Evolutionary conservation across 2,888 invertebrate species (phyloP).

Genomic region (Uloborus plumipes): DNA sequence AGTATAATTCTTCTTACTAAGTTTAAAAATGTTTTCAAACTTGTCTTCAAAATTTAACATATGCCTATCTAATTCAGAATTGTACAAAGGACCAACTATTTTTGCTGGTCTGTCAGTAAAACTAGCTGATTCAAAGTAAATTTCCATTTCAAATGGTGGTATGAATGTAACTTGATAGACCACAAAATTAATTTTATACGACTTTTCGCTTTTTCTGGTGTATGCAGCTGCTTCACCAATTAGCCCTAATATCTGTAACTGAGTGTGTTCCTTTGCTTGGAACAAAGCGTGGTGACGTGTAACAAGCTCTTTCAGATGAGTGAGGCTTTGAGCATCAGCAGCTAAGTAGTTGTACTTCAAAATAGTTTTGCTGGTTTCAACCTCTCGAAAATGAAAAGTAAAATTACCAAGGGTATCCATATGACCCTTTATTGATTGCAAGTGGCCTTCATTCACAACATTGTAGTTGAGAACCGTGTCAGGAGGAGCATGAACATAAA

Average conservation of each 20-base stretch:
- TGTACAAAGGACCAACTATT: slow-evolving; percentile 78
- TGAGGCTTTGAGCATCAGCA: slow-evolving; percentile 78
- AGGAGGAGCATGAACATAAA: slow-evolving; percentile 85
- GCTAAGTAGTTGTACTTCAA: slow-evolving; percentile 82
- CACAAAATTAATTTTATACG: slow-evolving; percentile 71
- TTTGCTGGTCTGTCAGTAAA: slow-evolving; percentile 75
- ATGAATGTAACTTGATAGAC: slow-evolving; percentile 77
- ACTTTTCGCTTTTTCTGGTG: slow-evolving; percentile 67
- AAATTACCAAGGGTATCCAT: slow-evolving; percentile 84
- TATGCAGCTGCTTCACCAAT: slow-evolving; percentile 66
- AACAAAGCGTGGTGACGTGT: slow-evolving; percentile 79
- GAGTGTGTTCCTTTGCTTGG: slow-evolving; percentile 71
- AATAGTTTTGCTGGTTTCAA: slow-evolving; percentile 72
- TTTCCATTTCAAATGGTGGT: slow-evolving; percentile 85
- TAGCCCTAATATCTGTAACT: slow-evolving; percentile 70
- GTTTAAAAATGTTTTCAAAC: slow-evolving; percentile 85
- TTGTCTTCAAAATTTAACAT: slow-evolving; percentile 79
- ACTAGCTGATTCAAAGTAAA: slow-evolving; percentile 83
- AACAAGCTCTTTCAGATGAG: slow-evolving; percentile 82
- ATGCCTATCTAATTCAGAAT: slow-evolving; percentile 77
- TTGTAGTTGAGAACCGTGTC: slow-evolving; percentile 69
- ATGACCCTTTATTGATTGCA: slow-evolving; percentile 80
- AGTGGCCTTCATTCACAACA: slow-evolving; percentile 67
- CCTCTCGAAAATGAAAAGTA: slow-evolving; percentile 42
- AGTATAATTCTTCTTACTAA: slow-evolving; percentile 78